These are phyloP conservation scores for Trissolcus basalis DNA, from an alignment of 1,140 invertebrate species.

Conservation along the genomic window DNA sequence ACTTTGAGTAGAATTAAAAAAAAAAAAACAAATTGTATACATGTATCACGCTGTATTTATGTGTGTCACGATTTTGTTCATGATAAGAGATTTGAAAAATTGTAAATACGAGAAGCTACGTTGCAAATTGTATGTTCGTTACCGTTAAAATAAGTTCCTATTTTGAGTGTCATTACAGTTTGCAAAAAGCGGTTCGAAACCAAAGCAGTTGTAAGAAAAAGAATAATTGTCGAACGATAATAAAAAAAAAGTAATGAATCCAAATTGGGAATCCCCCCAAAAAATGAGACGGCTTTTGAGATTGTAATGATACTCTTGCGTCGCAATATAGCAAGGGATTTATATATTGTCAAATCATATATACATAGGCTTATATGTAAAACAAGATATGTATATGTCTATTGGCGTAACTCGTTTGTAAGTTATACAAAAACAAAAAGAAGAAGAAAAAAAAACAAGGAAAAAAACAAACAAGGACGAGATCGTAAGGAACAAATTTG, in stretches of 20 bases:
- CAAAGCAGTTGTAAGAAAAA: too few species aligned
- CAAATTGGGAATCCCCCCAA: too few species aligned
- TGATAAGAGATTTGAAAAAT: too few species aligned
- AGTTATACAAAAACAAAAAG: neutral
- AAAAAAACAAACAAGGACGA: neutral
- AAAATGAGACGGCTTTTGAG: too few species aligned
- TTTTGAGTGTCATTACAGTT: neutral
- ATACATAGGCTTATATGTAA: neutral
- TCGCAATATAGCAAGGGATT: neutral
- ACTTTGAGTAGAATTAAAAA: neutral
- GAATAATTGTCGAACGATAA: too few species aligned
- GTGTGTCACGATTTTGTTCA: conserved; percentile 1
- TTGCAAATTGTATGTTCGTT: neutral
- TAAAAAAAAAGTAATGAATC: too few species aligned
- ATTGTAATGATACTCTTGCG: neutral
- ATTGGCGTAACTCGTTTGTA: conserved; percentile 10
- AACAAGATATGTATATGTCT: neutral
- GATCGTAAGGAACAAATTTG: conserved; percentile 9
- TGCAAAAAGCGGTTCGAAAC: too few species aligned
- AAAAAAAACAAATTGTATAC: neutral
- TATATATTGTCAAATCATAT: neutral
- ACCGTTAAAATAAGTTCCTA: neutral
- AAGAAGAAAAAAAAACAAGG: too few species aligned
- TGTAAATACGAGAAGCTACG: too few species aligned
- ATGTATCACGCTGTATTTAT: conserved; percentile 2